These are phyloP conservation scores for Eciton burchellii DNA, from an alignment of 1,140 invertebrate species.

Conservation along the genomic window DNA sequence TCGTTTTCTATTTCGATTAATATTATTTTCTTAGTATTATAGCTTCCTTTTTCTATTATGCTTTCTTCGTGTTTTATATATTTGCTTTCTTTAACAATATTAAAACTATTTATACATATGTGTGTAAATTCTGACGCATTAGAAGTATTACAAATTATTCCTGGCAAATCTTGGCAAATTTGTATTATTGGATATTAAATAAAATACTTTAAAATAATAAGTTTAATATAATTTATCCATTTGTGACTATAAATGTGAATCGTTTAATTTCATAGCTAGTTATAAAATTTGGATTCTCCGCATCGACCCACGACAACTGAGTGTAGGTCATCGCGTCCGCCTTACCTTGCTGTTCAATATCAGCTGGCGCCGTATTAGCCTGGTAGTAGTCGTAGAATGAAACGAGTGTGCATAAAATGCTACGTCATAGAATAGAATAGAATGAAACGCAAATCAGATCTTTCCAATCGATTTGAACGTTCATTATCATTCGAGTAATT, in stretches of 20 bases:
- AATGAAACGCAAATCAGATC: constrained; percentile 52
- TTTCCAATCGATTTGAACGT: not conserved
- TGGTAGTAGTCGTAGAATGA: constrained; percentile 49
- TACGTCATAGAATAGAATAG: constrained; percentile 62
- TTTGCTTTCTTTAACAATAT: not conserved
- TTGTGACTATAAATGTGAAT: not conserved
- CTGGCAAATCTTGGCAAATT: too few relatives aligned
- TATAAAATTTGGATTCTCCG: constrained; percentile 28
- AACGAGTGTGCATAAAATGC: constrained; percentile 57
- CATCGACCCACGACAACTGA: constrained; percentile 48
- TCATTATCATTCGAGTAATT: not conserved
- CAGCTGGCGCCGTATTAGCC: constrained; percentile 69
- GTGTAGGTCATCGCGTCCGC: constrained; percentile 62
- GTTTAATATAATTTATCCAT: not conserved
- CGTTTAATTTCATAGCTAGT: not conserved
- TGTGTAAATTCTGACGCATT: too few relatives aligned
- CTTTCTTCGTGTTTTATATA: not conserved
- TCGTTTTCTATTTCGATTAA: not conserved
- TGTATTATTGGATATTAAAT: not conserved
- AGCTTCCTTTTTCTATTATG: too few relatives aligned
- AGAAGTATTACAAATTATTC: too few relatives aligned
- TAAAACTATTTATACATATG: not conserved
- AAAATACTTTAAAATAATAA: not conserved
- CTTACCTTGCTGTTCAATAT: constrained; percentile 70
- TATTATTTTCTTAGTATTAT: not conserved